Evolutionary conservation across 2,113 vertebrate genomes (phyloP), one percentile per base, ranked within the genome.

Genomic region (Naja naja): DNA sequence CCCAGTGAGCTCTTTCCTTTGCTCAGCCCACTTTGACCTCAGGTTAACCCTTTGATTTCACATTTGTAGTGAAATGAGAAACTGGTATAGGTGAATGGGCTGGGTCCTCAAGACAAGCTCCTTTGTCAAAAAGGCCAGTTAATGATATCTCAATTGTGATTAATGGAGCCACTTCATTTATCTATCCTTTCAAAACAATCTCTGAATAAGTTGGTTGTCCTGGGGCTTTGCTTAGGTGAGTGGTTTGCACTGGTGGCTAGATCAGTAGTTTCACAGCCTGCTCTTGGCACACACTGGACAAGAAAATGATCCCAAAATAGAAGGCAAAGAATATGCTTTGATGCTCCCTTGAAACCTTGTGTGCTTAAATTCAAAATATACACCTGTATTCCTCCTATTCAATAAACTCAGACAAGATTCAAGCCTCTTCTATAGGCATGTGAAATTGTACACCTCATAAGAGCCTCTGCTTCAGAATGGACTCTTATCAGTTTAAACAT

Each of bases 341-440:
- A 91, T 45, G 55, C 49, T 81, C 27, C 90, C 92, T 91, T 88
- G 91, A 74, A 91, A 94, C 95, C 94, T 95, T 95, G 93, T 89
- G 64, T 39, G 90, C 8, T 9, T 95, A 97, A 97, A 96, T 8
- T 81, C 74, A 96, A 95, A 54, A 58, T 95, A 91, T 47, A 22
- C 2, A 95, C 96, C 97, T 96, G 95, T 95, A 95, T 74, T 94
- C 47, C 16, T 47, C 81, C 34, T 88, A 93, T 94, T 95, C 91
- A 58, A 91, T 96, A 97, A 97, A 96, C 93, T 94, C 0, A n/a
- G 89, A 58, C 87, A 87, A 43, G 58, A 92, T 92, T 96, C 92
- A 96, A 90, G 96, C 92, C 92, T 93, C 94, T 94, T 93, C 47
- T 20, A 64, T 94, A 81, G 2, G 0, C 47, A 47, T 90, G 90